Percentiles rank a stretch among this genome's conserved stretches.
Conservation (phyloP, 2,797 vertebrate species). For the Mycteria americana region DNA sequence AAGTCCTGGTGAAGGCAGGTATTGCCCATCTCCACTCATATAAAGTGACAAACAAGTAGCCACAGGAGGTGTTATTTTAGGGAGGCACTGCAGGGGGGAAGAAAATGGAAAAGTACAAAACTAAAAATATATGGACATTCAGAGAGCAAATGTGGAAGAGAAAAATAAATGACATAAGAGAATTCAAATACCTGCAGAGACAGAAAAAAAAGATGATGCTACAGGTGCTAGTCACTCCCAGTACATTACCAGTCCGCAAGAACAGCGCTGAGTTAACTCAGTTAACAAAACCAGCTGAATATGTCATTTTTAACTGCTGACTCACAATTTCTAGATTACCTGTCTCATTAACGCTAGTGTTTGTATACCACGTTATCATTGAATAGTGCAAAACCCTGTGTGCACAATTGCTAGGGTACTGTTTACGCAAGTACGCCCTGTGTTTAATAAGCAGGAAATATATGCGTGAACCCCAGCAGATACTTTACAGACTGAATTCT, state of each 20-base stretch:
- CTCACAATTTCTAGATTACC: background rate
- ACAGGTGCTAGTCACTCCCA: background rate
- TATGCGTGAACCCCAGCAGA: background rate
- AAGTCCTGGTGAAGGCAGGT: background rate
- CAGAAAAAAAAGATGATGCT: background rate
- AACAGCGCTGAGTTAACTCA: background rate
- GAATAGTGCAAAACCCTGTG: background rate
- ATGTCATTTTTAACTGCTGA: background rate
- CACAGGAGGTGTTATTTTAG: background rate
- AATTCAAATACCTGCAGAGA: background rate
- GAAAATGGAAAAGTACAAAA: background rate
- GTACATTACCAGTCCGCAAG: background rate
- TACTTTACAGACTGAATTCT: background rate
- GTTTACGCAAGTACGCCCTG: background rate
- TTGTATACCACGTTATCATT: rapidly evolving
- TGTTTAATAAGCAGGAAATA: background rate
- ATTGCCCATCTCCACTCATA: background rate
- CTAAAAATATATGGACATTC: background rate
- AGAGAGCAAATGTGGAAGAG: background rate
- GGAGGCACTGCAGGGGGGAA: rapidly evolving
- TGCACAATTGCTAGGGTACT: background rate
- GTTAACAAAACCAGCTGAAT: background rate
- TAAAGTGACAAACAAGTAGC: background rate
- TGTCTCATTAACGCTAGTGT: background rate
- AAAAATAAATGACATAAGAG: background rate